Conservation (phyloP, 2,113 vertebrate genomes). For the Entomyzon cyanotis region DNA sequence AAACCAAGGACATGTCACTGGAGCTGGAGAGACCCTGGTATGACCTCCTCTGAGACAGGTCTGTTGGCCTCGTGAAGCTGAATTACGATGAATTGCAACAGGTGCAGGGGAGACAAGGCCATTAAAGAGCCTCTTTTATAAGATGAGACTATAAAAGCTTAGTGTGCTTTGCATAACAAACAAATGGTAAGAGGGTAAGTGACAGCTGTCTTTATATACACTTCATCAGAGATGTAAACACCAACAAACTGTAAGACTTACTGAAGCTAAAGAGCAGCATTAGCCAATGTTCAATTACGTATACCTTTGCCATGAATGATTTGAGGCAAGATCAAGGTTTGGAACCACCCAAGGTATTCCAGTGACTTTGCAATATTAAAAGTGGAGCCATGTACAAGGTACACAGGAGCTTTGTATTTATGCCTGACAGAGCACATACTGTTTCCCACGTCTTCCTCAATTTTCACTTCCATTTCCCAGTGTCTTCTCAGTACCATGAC, state of each 20-base stretch:
- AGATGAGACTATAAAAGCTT: constrained; percentile 3
- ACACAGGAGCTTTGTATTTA: neutral
- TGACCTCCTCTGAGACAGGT: neutral
- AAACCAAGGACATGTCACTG: neutral
- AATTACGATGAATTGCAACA: constrained; percentile 1
- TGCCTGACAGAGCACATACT: neutral
- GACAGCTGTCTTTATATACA: neutral
- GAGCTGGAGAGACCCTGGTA: neutral
- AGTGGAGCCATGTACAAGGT: neutral
- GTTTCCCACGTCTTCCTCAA: neutral
- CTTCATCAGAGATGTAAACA: neutral
- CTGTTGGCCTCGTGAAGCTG: neutral
- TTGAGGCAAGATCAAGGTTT: neutral
- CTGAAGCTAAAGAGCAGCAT: neutral
- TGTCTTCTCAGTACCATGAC: neutral
- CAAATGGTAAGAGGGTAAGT: neutral
- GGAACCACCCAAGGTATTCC: neutral
- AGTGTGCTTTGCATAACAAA: neutral
- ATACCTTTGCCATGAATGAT: neutral
- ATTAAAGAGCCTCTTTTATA: constrained; percentile 6
- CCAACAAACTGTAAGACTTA: neutral
- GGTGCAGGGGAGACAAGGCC: neutral
- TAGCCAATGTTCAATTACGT: neutral
- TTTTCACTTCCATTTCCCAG: neutral
- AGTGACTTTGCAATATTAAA: neutral